Evolutionary conservation across 2,113 vertebrate species (phyloP).

Genomic region (Peromyscus maniculatus): DNA sequence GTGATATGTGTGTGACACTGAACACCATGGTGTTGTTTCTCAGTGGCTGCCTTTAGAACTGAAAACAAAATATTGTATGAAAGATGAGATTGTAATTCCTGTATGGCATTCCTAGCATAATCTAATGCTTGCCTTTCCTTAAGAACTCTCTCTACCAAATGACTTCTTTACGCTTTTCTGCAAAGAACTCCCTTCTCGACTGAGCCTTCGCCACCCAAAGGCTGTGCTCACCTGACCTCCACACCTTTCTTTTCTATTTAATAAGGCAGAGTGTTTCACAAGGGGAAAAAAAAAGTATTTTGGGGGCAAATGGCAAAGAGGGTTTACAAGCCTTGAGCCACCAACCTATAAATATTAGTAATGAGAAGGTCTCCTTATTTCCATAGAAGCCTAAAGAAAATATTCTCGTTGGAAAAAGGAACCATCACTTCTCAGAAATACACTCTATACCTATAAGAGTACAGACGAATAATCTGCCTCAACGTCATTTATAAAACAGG

Average conservation of each 20-base stretch:
- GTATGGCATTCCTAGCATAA: background rate
- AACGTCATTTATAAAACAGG: background rate
- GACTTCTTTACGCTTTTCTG: conserved; percentile 7
- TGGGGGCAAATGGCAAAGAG: conserved; percentile 9
- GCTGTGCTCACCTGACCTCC: background rate
- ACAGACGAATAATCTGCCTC: background rate
- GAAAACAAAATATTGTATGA: conserved; percentile 34
- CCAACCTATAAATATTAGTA: background rate
- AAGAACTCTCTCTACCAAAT: background rate
- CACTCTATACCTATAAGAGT: background rate
- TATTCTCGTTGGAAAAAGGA: conserved; percentile 26
- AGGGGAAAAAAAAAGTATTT: background rate
- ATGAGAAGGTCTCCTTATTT: background rate
- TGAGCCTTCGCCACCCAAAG: background rate
- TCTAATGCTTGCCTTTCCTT: conserved; percentile 28
- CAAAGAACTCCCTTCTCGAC: background rate
- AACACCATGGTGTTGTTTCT: conserved; percentile 39
- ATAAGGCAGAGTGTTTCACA: conserved; percentile 3
- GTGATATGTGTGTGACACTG: background rate
- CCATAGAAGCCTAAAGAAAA: background rate
- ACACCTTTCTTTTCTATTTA: background rate
- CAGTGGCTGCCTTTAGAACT: conserved; percentile 12
- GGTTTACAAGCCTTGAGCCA: background rate
- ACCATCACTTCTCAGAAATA: background rate
- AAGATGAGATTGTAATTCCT: conserved; percentile 41